Conservation (phyloP, 2,888 invertebrate species). For the Drosophila limbata region DNA sequence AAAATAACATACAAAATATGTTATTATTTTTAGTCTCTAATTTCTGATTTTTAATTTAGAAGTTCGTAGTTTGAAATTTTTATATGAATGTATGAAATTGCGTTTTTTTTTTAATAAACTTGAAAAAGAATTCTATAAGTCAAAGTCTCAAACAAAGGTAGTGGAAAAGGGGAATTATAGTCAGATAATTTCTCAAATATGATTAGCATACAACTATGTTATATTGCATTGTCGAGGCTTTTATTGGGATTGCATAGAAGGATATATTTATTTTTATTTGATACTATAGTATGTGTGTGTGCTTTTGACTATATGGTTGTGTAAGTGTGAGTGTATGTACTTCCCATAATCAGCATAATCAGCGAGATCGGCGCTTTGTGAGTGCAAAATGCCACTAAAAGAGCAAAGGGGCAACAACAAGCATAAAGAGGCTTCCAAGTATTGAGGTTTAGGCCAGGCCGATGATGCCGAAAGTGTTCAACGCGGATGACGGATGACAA, state of each 20-base stretch:
- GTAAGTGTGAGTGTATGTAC: slow-evolving; percentile 45
- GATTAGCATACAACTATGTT: slow-evolving; percentile 2
- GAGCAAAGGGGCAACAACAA: slow-evolving; percentile 43
- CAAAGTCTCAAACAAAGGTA: too few relatives aligned
- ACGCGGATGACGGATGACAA: slow-evolving; percentile 31
- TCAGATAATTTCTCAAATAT: neutral
- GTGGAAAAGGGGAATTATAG: too few relatives aligned
- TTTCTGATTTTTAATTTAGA: too few relatives aligned
- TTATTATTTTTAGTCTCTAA: too few relatives aligned
- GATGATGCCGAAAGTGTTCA: slow-evolving; percentile 71
- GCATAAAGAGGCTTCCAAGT: slow-evolving; percentile 58
- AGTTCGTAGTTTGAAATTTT: too few relatives aligned
- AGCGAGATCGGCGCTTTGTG: slow-evolving; percentile 81
- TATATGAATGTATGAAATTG: too few relatives aligned
- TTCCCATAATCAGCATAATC: slow-evolving; percentile 73
- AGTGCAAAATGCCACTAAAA: slow-evolving; percentile 74
- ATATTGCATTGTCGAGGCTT: neutral
- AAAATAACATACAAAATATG: too few relatives aligned
- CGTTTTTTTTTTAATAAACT: too few relatives aligned
- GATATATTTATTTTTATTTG: neutral
- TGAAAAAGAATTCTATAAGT: too few relatives aligned
- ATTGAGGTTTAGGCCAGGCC: slow-evolving; percentile 45
- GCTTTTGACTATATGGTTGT: neutral
- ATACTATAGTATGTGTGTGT: neutral
- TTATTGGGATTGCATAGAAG: slow-evolving; percentile 12